Conservation (phyloP, 2,797 vertebrate genomes). For the Gymnodraco acuticeps region DNA sequence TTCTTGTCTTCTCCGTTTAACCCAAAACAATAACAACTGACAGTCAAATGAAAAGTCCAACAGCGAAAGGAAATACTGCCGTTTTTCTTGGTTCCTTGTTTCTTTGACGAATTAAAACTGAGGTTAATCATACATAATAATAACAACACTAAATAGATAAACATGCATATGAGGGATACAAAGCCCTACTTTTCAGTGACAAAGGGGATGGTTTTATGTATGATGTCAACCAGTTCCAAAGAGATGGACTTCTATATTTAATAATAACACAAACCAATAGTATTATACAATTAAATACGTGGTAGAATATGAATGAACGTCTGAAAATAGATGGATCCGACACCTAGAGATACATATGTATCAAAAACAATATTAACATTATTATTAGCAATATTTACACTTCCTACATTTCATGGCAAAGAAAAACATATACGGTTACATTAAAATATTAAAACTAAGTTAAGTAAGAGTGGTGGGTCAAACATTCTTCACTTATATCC, state of each 20-base stretch:
- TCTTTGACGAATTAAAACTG: not conserved
- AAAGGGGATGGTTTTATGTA: no score
- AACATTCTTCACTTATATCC: no score
- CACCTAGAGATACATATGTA: not conserved
- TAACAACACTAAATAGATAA: not conserved
- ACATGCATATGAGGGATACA: not conserved
- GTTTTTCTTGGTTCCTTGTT: not conserved
- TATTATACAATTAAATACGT: not conserved
- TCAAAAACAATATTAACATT: not conserved
- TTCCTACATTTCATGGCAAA: not conserved
- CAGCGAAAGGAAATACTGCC: not conserved
- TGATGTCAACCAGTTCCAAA: not conserved
- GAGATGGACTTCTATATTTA: not conserved
- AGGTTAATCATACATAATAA: not conserved
- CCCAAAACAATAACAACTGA: not conserved
- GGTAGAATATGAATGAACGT: not conserved
- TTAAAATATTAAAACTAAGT: not conserved
- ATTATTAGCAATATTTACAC: not conserved
- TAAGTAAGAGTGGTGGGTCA: not conserved
- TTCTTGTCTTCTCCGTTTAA: not conserved
- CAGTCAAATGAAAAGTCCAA: not conserved
- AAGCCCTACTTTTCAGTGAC: not conserved
- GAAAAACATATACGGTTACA: not conserved
- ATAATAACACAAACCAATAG: not conserved
- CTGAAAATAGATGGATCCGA: not conserved